phyloP scores from a whole-genome alignment of 2,113 vertebrate genomes.

The Ictidomys tridecemlineatus region DNA sequence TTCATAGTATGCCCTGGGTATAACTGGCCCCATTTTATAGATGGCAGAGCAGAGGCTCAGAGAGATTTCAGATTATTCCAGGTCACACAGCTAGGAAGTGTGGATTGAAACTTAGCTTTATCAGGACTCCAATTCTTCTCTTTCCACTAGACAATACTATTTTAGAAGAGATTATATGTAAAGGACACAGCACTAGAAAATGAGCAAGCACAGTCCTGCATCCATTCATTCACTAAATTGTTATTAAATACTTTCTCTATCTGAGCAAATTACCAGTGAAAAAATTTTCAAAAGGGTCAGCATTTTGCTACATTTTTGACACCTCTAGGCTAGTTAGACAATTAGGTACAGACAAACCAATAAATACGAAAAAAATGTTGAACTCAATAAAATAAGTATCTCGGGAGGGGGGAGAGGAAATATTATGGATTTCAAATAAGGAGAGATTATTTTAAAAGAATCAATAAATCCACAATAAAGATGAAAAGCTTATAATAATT shows the following conservation, averaged over 20 bases:
- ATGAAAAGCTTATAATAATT: neutral
- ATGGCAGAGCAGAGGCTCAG: neutral
- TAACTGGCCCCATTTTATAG: neutral
- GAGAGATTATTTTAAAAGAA: constrained; percentile 45
- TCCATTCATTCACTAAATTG: neutral
- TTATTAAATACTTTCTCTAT: neutral
- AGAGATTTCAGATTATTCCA: neutral
- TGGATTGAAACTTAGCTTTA: neutral
- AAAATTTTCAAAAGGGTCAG: neutral
- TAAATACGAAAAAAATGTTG: neutral
- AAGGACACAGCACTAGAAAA: neutral
- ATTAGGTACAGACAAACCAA: neutral
- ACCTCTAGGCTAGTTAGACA: neutral
- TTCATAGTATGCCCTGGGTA: neutral
- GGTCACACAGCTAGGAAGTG: neutral
- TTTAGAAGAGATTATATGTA: neutral
- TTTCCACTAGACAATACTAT: neutral
- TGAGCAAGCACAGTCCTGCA: neutral
- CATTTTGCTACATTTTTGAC: neutral
- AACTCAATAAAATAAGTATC: neutral
- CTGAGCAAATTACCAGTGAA: neutral
- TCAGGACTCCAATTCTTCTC: neutral
- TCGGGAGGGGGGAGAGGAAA: neutral
- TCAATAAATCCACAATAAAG: neutral
- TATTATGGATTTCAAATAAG: neutral